Base-by-base conservation (phyloP, 2,113 vertebrate species). In the Prolemur simus region DNA sequence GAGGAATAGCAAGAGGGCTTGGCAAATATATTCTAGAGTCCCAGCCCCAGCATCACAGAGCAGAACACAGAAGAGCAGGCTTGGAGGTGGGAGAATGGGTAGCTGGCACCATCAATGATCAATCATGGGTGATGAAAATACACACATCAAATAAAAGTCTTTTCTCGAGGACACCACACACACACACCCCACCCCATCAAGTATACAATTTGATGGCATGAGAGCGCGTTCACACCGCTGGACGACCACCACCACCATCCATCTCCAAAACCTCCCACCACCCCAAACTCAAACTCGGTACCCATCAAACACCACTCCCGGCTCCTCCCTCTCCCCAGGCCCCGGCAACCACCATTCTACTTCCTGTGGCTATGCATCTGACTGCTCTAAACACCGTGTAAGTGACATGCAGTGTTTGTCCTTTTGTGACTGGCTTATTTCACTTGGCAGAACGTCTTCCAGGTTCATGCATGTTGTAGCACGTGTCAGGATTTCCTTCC, bases 261-360 rank as follows among this genome's bases (percentile, higher is more conserved):
- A 37, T 8, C 2, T 42, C 47, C 6, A 29, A 18, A 29, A n/a
- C 0, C 0, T 66, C 39, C 8, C 56, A 68, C 37, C 56, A 34
- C 63, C 37, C 77, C 29, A 13, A 37, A 29, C 23, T 21, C 21
- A 73, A 63, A 23, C 37, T 27, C 45, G 9, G 17, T 68, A 8
- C 58, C 82, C 5, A 52, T 9, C 23, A 29, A 60, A 39, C 10
- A 52, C 13, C 6, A 34, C 13, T 8, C 52, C 37, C 10, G 2
- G 37, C 9, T 7, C 2, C 25, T 8, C 6, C 63, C 20, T 5
- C 5, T 23, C 27, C 27, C 8, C 5, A 25, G 17, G 2, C 29
- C 66, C 21, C 4, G 20, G 52, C 5, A 15, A 56, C 83, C 47
- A 63, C 17, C 2, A 25, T 27, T 10, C 1, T 23, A 29, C 8